Conservation (phyloP, 2,797 vertebrate species). For the Sebastes minor region DNA sequence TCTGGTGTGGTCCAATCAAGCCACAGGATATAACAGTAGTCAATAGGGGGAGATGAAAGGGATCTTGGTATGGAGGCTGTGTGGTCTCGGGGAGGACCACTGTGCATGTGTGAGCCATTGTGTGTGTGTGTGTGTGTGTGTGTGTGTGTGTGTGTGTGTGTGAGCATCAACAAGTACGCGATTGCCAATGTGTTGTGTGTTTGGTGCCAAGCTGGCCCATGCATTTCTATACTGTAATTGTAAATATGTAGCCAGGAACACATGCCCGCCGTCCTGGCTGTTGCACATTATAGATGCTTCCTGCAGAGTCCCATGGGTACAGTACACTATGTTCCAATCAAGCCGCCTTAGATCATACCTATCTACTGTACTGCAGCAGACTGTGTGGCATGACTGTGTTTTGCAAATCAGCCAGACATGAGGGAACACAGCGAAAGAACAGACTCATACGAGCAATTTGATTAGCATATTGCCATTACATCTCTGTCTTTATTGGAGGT, state of each 20-base stretch:
- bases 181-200: constrained; percentile 55
- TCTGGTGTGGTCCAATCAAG: constrained; percentile 79
- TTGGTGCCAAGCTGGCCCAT: constrained; percentile 29
- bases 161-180: constrained; percentile 18
- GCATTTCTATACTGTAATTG: constrained; percentile 32
- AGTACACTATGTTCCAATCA: constrained; percentile 58
- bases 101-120: constrained; percentile 50
- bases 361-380: constrained; percentile 1
- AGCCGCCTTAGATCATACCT: constrained; percentile 58
- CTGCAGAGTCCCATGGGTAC: constrained; percentile 55
- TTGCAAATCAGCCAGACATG: constrained; percentile 54
- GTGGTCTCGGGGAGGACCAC: constrained; percentile 62
- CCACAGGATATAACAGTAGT: constrained; percentile 77
- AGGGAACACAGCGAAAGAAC: constrained; percentile 31
- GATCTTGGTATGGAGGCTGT: constrained; percentile 64
- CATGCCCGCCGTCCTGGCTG: constrained; percentile 30
- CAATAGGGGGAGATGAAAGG: constrained; percentile 80
- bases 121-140: constrained; percentile 12
- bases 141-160: constrained; percentile 27
- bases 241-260: constrained; percentile 49
- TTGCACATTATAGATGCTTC: constrained; percentile 50
- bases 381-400: constrained; percentile 22
- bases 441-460: constrained; percentile 42
- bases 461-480: constrained; percentile 45
- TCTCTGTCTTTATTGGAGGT: constrained; percentile 47